These are phyloP conservation scores for Engystomops pustulosus DNA, from an alignment of 2,113 vertebrate species.

Conservation along the genomic window DNA sequence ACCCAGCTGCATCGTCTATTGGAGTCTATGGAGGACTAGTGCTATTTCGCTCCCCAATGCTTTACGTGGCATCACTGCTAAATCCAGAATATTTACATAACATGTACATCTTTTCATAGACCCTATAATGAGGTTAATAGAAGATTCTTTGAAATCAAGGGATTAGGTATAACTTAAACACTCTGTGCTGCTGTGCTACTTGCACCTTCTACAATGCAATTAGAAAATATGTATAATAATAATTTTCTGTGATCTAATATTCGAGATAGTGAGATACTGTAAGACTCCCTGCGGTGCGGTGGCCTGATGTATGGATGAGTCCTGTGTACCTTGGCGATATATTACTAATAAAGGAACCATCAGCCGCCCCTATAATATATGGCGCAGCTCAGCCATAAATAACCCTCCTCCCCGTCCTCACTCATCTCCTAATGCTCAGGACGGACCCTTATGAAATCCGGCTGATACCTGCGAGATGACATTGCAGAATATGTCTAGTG, in stretches of 20 bases:
- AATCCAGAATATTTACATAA: no score
- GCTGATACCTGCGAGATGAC: slow-evolving; percentile 30
- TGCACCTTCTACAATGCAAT: no score
- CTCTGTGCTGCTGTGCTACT: no score
- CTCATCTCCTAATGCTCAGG: slow-evolving; percentile 1
- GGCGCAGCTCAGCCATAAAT: slow-evolving; percentile 1
- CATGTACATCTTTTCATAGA: no score
- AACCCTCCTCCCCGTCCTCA: not conserved
- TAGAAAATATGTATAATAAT: no score
- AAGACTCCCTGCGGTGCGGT: no score
- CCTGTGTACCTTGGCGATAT: not conserved
- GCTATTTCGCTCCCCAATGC: no score
- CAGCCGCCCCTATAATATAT: slow-evolving; percentile 13
- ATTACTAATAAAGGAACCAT: slow-evolving; percentile 24
- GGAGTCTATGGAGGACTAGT: not conserved
- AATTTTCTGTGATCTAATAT: not conserved
- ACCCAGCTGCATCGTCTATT: not conserved
- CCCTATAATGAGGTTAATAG: no score
- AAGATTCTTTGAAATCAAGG: no score
- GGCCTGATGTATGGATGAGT: slow-evolving; percentile 15
- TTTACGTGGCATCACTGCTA: no score
- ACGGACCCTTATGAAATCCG: slow-evolving; percentile 13
- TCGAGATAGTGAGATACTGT: no score
- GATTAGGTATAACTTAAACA: no score
- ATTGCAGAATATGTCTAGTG: slow-evolving; percentile 33